Evolutionary conservation across 1,140 invertebrate species (phyloP), one percentile per base, ranked within the genome.

Genomic region (Marisa cornuarietis): DNA sequence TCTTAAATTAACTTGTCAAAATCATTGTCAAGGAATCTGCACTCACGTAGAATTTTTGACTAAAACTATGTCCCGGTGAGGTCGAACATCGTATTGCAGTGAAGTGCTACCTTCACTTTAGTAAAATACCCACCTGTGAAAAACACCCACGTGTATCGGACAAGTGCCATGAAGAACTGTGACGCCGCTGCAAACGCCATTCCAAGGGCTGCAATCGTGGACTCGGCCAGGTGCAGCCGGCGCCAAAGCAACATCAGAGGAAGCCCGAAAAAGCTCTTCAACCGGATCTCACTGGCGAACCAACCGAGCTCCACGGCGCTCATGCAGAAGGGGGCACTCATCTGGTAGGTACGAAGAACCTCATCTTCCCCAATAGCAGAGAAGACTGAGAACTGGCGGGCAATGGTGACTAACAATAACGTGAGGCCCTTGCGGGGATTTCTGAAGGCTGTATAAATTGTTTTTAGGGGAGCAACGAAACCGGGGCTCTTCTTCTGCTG

Each of bases 301-400:
- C 65, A 68, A 11, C 65, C 65, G 1, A 68, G 65, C 65, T 68
- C n/a, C 10, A 68, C 65, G 65, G 65, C 2, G 13, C n/a, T 68
- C n/a, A 68, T 24, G 65, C 65, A 68, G 11, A 68, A 68, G 6
- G 65, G 65, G 11, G 65, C 6, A 2, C 65, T 68, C 65, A 68
- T 68, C 65, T 68, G 65, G 65, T 68, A 68, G 11, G 65, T 68
- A 22, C 65, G 65, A 13, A 68, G 65, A 68, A 68, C 65, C 1
- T 68, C 65, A 0, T 68, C 22, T 31, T 68, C 65, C 13, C 26
- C 65, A 22, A 68, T 11, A 22, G 13, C 11, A 68, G 65, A 6
- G 22, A 10, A 68, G 65, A 68, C n/a, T 16, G 22, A 24, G 65
- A 68, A 68, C 13, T 8, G 65, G 65, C 6, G 65, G 11, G n/a